A percentile compares a stretch with the other conserved stretches of the same genome.
Evolutionary conservation across 2,113 vertebrate genomes (phyloP).

Genomic region (Eubucco bourcierii): DNA sequence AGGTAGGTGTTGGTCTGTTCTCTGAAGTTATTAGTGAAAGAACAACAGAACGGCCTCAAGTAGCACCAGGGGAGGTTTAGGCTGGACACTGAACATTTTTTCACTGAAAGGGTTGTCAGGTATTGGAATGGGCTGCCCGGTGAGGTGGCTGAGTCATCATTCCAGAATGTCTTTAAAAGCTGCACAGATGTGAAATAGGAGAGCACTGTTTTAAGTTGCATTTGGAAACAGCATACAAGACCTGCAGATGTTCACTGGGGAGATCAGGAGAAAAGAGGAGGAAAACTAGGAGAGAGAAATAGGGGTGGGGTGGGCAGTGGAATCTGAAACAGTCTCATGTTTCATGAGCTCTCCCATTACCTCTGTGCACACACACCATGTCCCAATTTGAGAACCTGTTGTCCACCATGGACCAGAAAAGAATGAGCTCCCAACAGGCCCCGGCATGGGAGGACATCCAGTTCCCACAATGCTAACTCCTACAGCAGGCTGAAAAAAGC

Average conservation of each 20-base stretch:
- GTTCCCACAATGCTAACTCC: background rate
- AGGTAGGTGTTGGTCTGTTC: too few species aligned
- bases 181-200: background rate
- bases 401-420: background rate
- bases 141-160: too few species aligned
- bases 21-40: too few species aligned
- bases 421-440: background rate
- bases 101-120: too few species aligned
- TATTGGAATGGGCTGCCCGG: too few species aligned
- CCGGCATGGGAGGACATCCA: background rate
- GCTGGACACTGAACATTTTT: too few species aligned
- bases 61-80: too few species aligned
- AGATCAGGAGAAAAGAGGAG: background rate
- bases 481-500: background rate
- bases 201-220: background rate
- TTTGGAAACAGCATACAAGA: background rate
- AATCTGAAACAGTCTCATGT: background rate
- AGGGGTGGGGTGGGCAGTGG: background rate
- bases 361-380: background rate
- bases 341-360: background rate
- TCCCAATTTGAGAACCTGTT: background rate
- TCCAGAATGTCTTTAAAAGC: too few species aligned
- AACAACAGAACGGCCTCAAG: too few species aligned
- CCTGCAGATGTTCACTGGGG: background rate
- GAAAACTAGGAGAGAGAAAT: fast-evolving